Percentiles rank a stretch among this genome's conserved stretches.
Conservation (phyloP, 1,140 invertebrate species). For the Drosophila auraria region DNA sequence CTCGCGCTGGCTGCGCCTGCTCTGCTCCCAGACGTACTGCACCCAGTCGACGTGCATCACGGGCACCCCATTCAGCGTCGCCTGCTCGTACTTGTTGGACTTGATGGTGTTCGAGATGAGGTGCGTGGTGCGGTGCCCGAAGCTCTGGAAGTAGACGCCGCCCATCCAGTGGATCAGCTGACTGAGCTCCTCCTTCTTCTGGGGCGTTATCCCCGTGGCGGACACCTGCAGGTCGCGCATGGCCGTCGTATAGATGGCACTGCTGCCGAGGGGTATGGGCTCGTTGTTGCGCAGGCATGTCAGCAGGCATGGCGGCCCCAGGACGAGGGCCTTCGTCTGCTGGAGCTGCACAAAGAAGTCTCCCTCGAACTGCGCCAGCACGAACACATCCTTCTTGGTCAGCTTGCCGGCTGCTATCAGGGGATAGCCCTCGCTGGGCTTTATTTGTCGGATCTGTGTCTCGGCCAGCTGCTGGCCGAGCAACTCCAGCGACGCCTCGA, state of each 20-base stretch:
- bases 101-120: conserved; percentile 91
- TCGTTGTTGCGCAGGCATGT: conserved; percentile 89
- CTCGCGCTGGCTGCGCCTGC: conserved; percentile 82
- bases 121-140: conserved; percentile 92
- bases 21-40: conserved; percentile 91
- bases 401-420: conserved; percentile 85
- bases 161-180: conserved; percentile 93
- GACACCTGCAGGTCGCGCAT: conserved; percentile 92
- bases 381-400: conserved; percentile 90
- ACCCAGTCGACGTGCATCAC: conserved; percentile 94
- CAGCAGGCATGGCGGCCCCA: conserved; percentile 92
- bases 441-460: conserved; percentile 73
- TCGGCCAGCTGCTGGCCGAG: conserved; percentile 66
- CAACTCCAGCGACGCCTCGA: conserved; percentile 43
- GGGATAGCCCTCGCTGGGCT: conserved; percentile 70
- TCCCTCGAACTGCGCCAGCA: conserved; percentile 91
- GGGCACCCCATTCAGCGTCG: conserved; percentile 89
- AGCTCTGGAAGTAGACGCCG: conserved; percentile 90
- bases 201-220: conserved; percentile 89
- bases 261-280: conserved; percentile 90
- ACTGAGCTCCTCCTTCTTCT: conserved; percentile 89
- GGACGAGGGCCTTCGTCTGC: conserved; percentile 89
- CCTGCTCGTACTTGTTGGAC: conserved; percentile 92
- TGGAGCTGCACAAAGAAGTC: conserved; percentile 88
- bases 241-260: conserved; percentile 92